phyloP scores from a whole-genome alignment of 2,797 vertebrate genomes.

The Poeciliopsis infans region DNA sequence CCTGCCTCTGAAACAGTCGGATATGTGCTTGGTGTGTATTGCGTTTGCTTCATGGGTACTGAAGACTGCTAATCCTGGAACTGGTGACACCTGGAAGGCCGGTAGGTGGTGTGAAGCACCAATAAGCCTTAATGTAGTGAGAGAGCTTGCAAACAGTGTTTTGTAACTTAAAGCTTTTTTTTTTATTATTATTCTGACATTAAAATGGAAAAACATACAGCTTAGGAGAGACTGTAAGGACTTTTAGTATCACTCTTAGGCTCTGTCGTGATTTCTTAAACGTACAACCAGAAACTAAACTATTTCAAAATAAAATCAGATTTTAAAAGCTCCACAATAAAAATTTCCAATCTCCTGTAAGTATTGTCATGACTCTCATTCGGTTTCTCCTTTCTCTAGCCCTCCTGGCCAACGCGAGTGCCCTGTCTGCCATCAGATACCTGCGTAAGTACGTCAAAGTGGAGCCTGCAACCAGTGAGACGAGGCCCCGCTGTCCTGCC shows the following conservation, averaged over 20 bases:
- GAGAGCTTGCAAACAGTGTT: background rate
- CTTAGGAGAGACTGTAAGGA: background rate
- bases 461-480: slow-evolving; percentile 50
- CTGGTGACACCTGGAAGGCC: slow-evolving; percentile 94
- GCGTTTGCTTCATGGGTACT: slow-evolving; percentile 96
- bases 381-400: slow-evolving; percentile 76
- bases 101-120: slow-evolving; percentile 73
- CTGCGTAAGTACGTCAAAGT: slow-evolving; percentile 84
- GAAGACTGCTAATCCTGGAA: slow-evolving; percentile 88
- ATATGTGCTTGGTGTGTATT: slow-evolving; percentile 95
- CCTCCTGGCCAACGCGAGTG: slow-evolving; percentile 91
- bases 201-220: background rate
- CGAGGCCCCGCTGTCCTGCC: slow-evolving; percentile 31
- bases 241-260: background rate
- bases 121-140: background rate
- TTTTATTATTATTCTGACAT: background rate
- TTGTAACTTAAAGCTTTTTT: background rate
- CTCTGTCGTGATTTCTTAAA: background rate
- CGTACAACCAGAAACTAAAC: background rate
- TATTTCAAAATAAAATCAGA: background rate
- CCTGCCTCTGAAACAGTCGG: slow-evolving; percentile 83
- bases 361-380: slow-evolving; percentile 14
- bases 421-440: slow-evolving; percentile 92
- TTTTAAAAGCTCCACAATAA: background rate
- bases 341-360: background rate